phyloP scores from a whole-genome alignment of 1,140 invertebrate species.

The Mylabris phalerata region DNA sequence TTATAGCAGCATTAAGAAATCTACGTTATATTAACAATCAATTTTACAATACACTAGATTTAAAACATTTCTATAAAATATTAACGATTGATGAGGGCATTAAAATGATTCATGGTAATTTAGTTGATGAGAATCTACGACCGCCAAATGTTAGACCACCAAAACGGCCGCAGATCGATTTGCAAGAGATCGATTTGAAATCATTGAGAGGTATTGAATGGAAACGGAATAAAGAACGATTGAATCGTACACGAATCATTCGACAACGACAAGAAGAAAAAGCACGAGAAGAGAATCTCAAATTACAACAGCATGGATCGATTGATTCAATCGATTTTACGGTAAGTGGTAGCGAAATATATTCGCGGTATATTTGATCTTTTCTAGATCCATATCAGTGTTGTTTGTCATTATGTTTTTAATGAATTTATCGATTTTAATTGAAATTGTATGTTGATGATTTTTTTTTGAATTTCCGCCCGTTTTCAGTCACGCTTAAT shows the following conservation, averaged over 20 bases:
- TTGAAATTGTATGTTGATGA: no score
- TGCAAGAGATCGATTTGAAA: slow-evolving; percentile 42
- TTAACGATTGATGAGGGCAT: slow-evolving; percentile 21
- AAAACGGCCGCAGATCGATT: slow-evolving; percentile 32
- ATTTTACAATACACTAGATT: slow-evolving; percentile 57
- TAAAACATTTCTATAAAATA: slow-evolving; percentile 54
- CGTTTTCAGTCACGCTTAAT: no score
- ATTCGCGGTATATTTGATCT: neutral
- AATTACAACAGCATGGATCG: slow-evolving; percentile 22
- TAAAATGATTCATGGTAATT: neutral
- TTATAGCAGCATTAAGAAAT: slow-evolving; percentile 59
- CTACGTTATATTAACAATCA: slow-evolving; percentile 51
- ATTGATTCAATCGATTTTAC: slow-evolving; percentile 38
- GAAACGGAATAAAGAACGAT: no score
- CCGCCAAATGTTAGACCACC: neutral
- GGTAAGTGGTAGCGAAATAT: slow-evolving; percentile 20
- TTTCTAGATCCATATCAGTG: no score
- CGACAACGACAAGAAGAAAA: slow-evolving; percentile 30
- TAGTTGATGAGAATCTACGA: neutral
- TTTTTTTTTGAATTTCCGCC: no score
- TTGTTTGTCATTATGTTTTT: no score
- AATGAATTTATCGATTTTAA: no score
- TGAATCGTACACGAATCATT: no score
- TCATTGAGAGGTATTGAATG: slow-evolving; percentile 39
- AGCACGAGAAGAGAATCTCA: slow-evolving; percentile 20